Evolutionary conservation across 2,113 vertebrate species (phyloP).

Genomic region (Nibea albiflora): DNA sequence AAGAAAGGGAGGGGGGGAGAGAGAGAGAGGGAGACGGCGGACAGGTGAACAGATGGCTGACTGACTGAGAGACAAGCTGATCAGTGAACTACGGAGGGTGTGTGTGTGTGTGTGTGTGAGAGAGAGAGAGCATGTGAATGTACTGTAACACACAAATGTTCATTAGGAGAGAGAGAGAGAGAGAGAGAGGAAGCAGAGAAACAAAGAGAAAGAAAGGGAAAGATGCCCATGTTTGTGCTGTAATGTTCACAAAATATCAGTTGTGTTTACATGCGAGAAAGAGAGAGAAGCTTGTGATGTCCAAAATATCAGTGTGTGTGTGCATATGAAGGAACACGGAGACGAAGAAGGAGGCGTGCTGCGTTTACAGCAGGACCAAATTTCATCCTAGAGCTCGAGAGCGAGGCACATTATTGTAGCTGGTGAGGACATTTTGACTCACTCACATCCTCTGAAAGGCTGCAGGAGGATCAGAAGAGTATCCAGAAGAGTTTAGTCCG

Average conservation of each 20-base stretch:
- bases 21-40: conserved; percentile 62
- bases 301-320: conserved; percentile 17
- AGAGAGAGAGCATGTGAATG: not conserved
- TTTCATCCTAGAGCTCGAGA: not conserved
- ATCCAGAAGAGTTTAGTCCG: not conserved
- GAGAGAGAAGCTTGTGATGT: not conserved
- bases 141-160: conserved; percentile 40
- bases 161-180: conserved; percentile 21
- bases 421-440: not conserved
- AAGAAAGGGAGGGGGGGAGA: conserved; percentile 25
- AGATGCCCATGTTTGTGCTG: conserved; percentile 57
- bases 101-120: conserved; percentile 6
- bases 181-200: conserved; percentile 35
- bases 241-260: conserved; percentile 50
- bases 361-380: not conserved
- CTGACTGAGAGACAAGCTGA: conserved; percentile 77
- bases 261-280: conserved; percentile 43
- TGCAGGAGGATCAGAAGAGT: not conserved
- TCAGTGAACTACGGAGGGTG: conserved; percentile 61
- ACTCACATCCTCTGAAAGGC: not conserved
- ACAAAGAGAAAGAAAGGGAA: conserved; percentile 31
- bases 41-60: conserved; percentile 84
- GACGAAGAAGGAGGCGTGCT: not conserved
- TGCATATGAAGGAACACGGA: conserved; percentile 5
- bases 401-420: not conserved